These are phyloP conservation scores for Stratiolaelaps scimitus DNA, from an alignment of 1,140 invertebrate species.

Conservation along the genomic window DNA sequence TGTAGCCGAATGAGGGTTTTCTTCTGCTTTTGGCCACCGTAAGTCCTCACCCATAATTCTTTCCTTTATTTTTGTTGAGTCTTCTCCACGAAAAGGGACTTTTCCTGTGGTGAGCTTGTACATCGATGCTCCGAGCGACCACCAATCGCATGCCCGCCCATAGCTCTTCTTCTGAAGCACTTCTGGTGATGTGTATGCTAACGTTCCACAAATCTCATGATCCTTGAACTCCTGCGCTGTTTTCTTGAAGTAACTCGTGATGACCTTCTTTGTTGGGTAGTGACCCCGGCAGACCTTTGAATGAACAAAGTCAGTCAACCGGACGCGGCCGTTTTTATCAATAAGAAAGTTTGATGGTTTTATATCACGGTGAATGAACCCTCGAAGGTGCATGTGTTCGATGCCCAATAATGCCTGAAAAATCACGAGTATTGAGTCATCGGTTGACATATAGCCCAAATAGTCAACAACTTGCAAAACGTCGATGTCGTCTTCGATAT, in stretches of 20 bases:
- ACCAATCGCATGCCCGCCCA: slow-evolving; percentile 6
- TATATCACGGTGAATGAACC: slow-evolving; percentile 5
- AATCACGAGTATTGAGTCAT: background rate
- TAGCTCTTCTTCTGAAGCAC: slow-evolving; percentile 9
- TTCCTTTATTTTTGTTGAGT: background rate
- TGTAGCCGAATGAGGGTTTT: slow-evolving; percentile 18
- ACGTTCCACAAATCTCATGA: background rate
- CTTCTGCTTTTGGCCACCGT: background rate
- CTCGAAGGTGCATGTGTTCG: background rate
- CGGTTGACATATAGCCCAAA: slow-evolving; percentile 1
- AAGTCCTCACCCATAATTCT: background rate
- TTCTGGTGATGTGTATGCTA: slow-evolving; percentile 9
- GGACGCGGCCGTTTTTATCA: background rate
- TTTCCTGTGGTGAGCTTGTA: slow-evolving; percentile 7
- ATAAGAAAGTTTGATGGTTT: slow-evolving; percentile 4
- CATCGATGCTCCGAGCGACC: background rate
- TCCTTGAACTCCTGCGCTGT: slow-evolving; percentile 14
- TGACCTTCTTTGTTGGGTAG: background rate
- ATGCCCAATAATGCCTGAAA: background rate
- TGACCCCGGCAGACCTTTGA: slow-evolving; percentile 10
- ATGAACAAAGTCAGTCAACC: background rate
- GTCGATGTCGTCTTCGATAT: background rate
- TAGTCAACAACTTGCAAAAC: slow-evolving; percentile 3
- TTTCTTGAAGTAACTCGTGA: background rate
- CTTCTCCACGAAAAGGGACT: background rate